Evolutionary conservation across 2,888 invertebrate genomes (phyloP), one percentile per base, ranked within the genome.

Genomic region (Druceiella hillmani): DNA sequence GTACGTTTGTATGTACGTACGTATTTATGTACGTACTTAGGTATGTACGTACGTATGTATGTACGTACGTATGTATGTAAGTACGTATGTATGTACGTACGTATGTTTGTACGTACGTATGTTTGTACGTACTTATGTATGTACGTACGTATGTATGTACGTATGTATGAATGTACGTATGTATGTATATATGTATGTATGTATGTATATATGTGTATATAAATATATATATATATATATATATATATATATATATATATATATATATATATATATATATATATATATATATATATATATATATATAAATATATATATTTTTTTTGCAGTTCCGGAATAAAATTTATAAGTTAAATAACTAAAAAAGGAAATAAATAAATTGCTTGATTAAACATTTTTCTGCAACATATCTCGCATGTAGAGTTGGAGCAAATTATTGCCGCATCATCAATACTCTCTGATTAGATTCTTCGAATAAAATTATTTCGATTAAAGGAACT

Each of bases 11-110:
- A 20, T 20, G n/a, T 20, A 20, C n/a, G n/a, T 20, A 20, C n/a
- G n/a, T 20, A 20, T 20, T 7, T 20, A 20, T 20, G n/a, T 20
- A 20, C n/a, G n/a, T 20, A 20, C n/a, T 7, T 20, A 20, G 6
- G n/a, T 20, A 20, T 20, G n/a, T 20, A 20, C n/a, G n/a, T 20
- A 20, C n/a, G n/a, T 20, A 20, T 20, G n/a, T 20, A 20, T 20
- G n/a, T 20, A 20, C n/a, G n/a, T 20, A 20, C n/a, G n/a, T 20
- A 20, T 20, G n/a, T 20, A 20, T 20, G n/a, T 20, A 20, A 7
- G n/a, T 20, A 20, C n/a, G n/a, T 20, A 20, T 20, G n/a, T 20
- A 20, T 20, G 6, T 20, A 20, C n/a, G n/a, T 20, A 20, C n/a
- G n/a, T 20, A 20, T 20, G n/a, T 20, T 7, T 20, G n/a, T 20